phyloP scores from a whole-genome alignment of 1,140 invertebrate species.

The Caenorhabditis latens region DNA sequence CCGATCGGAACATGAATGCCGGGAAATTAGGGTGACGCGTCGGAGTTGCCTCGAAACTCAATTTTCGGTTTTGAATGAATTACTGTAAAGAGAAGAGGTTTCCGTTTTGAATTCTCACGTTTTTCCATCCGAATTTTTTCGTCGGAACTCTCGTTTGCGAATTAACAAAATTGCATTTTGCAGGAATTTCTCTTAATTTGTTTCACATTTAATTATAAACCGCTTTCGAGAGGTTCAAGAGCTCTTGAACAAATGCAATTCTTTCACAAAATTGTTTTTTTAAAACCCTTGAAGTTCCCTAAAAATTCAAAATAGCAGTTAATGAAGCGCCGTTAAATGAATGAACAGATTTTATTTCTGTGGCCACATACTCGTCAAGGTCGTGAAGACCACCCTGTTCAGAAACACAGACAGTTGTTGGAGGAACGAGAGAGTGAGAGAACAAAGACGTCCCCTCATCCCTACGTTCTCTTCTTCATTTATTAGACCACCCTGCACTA shows the following conservation, averaged over 20 bases:
- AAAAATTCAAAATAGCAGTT: background rate
- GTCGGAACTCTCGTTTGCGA: background rate
- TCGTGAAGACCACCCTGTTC: background rate
- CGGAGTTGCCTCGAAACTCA: background rate
- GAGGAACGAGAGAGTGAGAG: background rate
- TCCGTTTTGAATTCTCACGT: conserved; percentile 23
- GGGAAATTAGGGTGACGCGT: conserved; percentile 22
- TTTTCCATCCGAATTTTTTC: background rate
- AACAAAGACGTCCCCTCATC: background rate
- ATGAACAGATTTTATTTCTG: background rate
- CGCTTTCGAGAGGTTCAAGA: background rate
- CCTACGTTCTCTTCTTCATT: background rate
- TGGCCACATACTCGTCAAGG: conserved; percentile 11
- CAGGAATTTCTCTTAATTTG: background rate
- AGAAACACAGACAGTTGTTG: background rate
- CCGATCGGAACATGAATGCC: conserved; percentile 31
- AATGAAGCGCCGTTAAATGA: background rate
- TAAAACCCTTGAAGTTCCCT: background rate
- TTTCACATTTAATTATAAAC: background rate
- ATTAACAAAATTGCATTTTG: conserved; percentile 1
- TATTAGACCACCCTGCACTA: too few species aligned
- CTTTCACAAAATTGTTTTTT: background rate
- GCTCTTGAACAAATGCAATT: background rate
- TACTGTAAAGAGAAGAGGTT: conserved; percentile 37
- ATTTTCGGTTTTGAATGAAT: conserved; percentile 28